A percentile compares a stretch with the other conserved stretches of the same genome.
phyloP scores from a whole-genome alignment of 2,797 vertebrate species.

The Anniella stebbinsi region DNA sequence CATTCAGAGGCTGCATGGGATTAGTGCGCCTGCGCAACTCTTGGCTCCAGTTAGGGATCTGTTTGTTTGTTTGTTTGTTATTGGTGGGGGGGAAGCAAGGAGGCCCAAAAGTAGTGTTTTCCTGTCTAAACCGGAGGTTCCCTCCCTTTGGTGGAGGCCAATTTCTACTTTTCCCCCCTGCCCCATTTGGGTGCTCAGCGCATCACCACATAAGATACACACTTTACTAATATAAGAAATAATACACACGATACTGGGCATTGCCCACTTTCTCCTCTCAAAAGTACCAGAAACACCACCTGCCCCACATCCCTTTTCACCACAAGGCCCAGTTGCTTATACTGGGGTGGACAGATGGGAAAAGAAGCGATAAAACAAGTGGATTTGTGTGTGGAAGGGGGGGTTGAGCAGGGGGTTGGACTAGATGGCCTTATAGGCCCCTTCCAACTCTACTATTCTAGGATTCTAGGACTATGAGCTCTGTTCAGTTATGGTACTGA shows the following conservation, averaged over 20 bases:
- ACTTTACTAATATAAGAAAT: neutral
- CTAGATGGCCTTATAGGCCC: no score
- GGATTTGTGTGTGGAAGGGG: no score
- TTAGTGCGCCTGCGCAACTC: neutral
- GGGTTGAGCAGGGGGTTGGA: no score
- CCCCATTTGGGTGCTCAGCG: neutral
- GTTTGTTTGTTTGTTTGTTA: no score
- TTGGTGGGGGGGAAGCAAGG: no score
- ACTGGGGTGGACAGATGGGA: no score
- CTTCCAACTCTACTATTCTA: no score
- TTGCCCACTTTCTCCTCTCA: neutral
- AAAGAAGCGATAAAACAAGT: no score
- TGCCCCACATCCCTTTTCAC: neutral
- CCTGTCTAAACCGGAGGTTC: neutral
- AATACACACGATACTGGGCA: neutral
- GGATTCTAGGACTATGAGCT: no score
- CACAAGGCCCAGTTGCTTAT: neutral
- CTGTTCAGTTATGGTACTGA: no score
- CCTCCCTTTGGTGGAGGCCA: neutral
- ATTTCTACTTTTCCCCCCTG: no score
- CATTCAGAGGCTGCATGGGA: neutral
- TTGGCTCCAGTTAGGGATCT: no score
- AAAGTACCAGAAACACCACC: neutral
- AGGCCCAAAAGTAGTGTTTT: neutral
- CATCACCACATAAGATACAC: neutral